A percentile compares a stretch with the other conserved stretches of the same genome.
These are phyloP conservation scores for Tapirus terrestris DNA, from an alignment of 2,113 vertebrate genomes.

Conservation along the genomic window DNA sequence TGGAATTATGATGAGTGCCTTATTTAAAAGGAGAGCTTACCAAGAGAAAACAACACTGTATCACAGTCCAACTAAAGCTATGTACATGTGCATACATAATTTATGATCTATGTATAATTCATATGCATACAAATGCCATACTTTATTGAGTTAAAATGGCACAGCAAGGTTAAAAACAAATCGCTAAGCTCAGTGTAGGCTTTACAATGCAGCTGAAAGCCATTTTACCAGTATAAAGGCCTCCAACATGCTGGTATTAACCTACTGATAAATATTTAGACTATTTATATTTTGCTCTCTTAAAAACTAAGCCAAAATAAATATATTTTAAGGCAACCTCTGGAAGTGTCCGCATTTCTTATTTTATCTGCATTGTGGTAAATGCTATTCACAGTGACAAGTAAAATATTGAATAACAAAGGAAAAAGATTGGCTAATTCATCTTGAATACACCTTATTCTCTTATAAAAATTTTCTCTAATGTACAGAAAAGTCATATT, in stretches of 20 bases:
- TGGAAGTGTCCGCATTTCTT: conserved; percentile 62
- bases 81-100: conserved; percentile 66
- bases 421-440: conserved; percentile 64
- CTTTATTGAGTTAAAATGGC: conserved; percentile 56
- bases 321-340: conserved; percentile 73
- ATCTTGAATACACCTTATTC: neutral
- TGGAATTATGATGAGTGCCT: neutral
- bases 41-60: neutral
- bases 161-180: conserved; percentile 52
- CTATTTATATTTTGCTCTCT: conserved; percentile 45
- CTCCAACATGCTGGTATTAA: conserved; percentile 64
- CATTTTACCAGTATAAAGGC: conserved; percentile 40
- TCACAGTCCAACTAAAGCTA: conserved; percentile 38
- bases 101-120: conserved; percentile 66
- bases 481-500: conserved; percentile 1
- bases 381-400: conserved; percentile 61
- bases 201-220: conserved; percentile 20
- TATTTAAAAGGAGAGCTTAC: conserved; percentile 56
- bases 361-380: conserved; percentile 59
- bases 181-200: neutral
- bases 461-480: neutral
- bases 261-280: conserved; percentile 62
- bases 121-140: conserved; percentile 57
- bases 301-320: conserved; percentile 57
- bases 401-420: conserved; percentile 53